Evolutionary conservation across 1,140 invertebrate species (phyloP), one percentile per base, ranked within the genome.

Genomic region (Philotrypesis tridentata): DNA sequence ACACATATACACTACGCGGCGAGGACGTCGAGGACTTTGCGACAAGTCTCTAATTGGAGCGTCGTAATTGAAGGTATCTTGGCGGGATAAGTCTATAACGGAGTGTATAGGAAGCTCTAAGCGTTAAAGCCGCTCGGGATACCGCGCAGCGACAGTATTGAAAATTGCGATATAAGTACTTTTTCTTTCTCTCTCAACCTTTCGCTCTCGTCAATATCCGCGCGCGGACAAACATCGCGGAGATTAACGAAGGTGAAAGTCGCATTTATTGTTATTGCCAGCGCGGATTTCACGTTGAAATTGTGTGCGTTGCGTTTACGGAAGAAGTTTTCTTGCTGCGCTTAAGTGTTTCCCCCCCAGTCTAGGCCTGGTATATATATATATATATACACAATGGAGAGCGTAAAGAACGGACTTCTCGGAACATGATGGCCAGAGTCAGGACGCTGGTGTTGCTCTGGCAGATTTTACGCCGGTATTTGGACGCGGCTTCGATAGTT

Each of bases 401-500:
- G n/a, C n/a, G n/a, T n/a, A n/a, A n/a, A n/a, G 23, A 23, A 25
- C 11, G 21, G 60, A 21, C 37, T 79, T 79, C 21, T 25, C 12
- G 63, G 31, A 65, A 55, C 21, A 82, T 82, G 75, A 60, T 73
- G 2, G n/a, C 14, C 7, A 37, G 29, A 61, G 27, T 77, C 25
- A 83, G 65, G 72, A 25, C 61, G 1, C 27, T 63, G 14, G 29
- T 40, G 12, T 11, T 80, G 8, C 67, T 83, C 8, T 80, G 72
- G 70, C 70, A 23, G 17, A 65, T 79, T 65, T 55, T 83, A 2
- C 31, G 77, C 25, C 77, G 43, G 23, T 83, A 83, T 37, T 79
- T 79, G 25, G 82, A 83, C 37, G 40, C 71, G 0, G n/a, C 79
- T 17, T 83, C 70, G 0, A 83, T 79, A 25, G 75, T 83, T 68